Conservation (phyloP, 2,797 vertebrate species). For the Acanthurus tractus region DNA sequence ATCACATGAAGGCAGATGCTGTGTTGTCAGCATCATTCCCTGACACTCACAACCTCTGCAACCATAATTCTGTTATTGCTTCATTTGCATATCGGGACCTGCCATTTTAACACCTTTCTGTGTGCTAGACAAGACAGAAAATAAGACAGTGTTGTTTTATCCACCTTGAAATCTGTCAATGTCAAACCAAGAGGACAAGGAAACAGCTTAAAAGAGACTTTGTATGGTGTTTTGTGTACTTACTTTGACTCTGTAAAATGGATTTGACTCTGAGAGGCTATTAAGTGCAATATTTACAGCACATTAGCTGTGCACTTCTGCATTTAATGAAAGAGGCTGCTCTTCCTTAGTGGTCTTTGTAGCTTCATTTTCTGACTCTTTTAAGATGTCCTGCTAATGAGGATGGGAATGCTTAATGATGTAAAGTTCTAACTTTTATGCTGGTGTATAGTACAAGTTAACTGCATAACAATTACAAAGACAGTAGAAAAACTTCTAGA, state of each 20-base stretch:
- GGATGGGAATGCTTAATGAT: constrained; percentile 25
- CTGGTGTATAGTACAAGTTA: not conserved
- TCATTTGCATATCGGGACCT: constrained; percentile 53
- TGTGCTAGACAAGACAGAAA: constrained; percentile 28
- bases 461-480: not conserved
- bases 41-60: constrained; percentile 32
- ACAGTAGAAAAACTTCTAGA: not conserved
- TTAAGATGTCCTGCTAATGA: constrained; percentile 28
- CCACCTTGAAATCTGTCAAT: constrained; percentile 41
- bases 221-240: not conserved
- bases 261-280: constrained; percentile 32
- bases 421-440: not conserved
- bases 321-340: constrained; percentile 31
- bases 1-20: constrained; percentile 44
- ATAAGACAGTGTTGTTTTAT: constrained; percentile 1
- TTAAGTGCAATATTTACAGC: constrained; percentile 31
- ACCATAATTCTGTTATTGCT: constrained; percentile 31
- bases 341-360: constrained; percentile 12
- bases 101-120: constrained; percentile 28
- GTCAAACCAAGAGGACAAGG: constrained; percentile 21
- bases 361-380: constrained; percentile 14
- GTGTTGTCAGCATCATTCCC: constrained; percentile 2
- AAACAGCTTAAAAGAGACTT: constrained; percentile 2
- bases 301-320: constrained; percentile 30
- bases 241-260: constrained; percentile 15